Base-by-base conservation (phyloP, 2,888 invertebrate species). In the Scotopteryx bipunctaria region DNA sequence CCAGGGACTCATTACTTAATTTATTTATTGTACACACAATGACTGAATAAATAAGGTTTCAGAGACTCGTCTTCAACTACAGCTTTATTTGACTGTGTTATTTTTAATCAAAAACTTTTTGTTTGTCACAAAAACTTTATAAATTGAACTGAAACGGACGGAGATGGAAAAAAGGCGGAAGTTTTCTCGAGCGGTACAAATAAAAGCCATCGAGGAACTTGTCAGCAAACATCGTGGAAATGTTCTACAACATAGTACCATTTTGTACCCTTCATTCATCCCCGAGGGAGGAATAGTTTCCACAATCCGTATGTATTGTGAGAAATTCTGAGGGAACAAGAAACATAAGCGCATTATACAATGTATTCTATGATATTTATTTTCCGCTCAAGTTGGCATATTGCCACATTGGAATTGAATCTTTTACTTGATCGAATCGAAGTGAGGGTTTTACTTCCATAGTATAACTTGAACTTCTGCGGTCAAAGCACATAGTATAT, bases 181-280 rank as follows among this genome's bases (percentile, higher is more conserved):
- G 21, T 35, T 35, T 17, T 14, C 17, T 15, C 3, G 31, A 42
- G 38, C 36, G 33, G 16, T 54, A 48, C 37, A 38, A 55, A 35
- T 56, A 49, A 52, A 50, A 47, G 42, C 46, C 36, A 40, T 36
- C 27, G 21, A 40, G 32, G 23, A 47, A 44, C 52, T 53, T 47
- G 58, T 51, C 44, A 32, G 41, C 27, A 36, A 43, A 47, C 27
- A 53, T 43, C 36, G 40, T 56, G 55, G 51, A 52, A 48, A 45
- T 19, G 35, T 46, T 38, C 33, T 13, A 33, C 36, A 14, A 45
- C 52, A 33, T 48, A 33, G 48, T 47, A 33, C 15, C 48, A 52
- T 47, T 52, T 51, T 47, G 49, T 49, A 47, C 46, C 43, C 42
- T 17, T 32, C 27, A 25, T 29, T 50, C 59, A 25, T 29, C 52